Base-by-base conservation (phyloP, 2,113 vertebrate species). In the Bambusicola thoracicus region DNA sequence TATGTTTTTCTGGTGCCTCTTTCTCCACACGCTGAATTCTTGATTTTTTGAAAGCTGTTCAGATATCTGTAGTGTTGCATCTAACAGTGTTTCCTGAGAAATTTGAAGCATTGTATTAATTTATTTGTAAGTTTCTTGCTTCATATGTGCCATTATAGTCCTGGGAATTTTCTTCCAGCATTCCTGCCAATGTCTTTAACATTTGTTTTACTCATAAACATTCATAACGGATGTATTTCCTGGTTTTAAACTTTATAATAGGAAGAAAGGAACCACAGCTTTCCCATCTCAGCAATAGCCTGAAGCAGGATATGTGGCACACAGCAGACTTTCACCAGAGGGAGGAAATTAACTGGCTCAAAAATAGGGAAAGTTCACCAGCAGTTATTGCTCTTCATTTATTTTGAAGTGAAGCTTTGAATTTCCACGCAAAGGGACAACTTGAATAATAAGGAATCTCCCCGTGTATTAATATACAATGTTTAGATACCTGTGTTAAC, bases 211-310 rank as follows among this genome's bases (percentile, higher is more conserved):
- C 58, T 81, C 22, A 72, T 92, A 7, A 92, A 78, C 78, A 74
- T 9, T 48, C 44, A 11, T 67, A 93, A 63, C 34, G 41, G 87
- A 96, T 94, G 61, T 80, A 61, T 94, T 94, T 95, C 91, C 94
- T 94, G 85, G 51, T 87, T 95, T 92, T 74, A 69, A 88, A 53
- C 29, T 74, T 70, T 86, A 40, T 69, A 85, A 72, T 81, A 94
- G 68, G 91, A 95, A 94, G 62, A 93, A 91, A 94, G 56, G 61
- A 96, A 78, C 81, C 43, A 78, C 30, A 41, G n/a, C 89, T 86
- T 92, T 92, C 85, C 65, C 65, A 74, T 92, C 68, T 87, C 10
- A 2, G 61, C 2, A 13, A 79, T 17, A 79, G 80, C 59, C 66
- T 84, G 62, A 67, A 91, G 85, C 87, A 95, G 82, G 86, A 93